Evolutionary conservation across 1,140 invertebrate genomes (phyloP).

Genomic region (Tetranychus cinnabarinus): DNA sequence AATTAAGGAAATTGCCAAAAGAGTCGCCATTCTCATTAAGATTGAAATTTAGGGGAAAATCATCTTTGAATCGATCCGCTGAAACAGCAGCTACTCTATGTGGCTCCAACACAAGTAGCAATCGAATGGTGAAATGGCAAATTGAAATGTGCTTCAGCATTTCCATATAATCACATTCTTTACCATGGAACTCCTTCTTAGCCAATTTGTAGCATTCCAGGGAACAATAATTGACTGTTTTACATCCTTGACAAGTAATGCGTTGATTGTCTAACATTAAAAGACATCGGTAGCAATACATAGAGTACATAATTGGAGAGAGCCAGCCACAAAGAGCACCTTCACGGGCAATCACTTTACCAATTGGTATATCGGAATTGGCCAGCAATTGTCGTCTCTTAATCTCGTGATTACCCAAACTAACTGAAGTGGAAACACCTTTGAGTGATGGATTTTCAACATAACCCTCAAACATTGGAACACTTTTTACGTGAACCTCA

Average conservation of each 20-base stretch:
- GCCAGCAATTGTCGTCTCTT: neutral
- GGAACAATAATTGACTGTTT: neutral
- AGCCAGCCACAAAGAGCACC: neutral
- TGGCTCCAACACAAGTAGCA: neutral
- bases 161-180: neutral
- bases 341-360: neutral
- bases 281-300: neutral
- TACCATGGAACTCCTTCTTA: neutral
- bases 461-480: neutral
- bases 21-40: neutral
- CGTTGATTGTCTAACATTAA: neutral
- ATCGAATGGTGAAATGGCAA: neutral
- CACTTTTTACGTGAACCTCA: neutral
- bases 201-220: neutral
- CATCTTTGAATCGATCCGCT: neutral
- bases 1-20: neutral
- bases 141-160: neutral
- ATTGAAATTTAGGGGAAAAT: neutral
- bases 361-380: neutral
- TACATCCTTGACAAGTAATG: neutral
- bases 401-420: neutral
- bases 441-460: neutral
- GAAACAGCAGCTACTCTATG: neutral
- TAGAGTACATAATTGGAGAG: neutral
- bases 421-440: neutral